Conservation (phyloP, 2,888 invertebrate species). For the Trissoscelio sp. region DNA sequence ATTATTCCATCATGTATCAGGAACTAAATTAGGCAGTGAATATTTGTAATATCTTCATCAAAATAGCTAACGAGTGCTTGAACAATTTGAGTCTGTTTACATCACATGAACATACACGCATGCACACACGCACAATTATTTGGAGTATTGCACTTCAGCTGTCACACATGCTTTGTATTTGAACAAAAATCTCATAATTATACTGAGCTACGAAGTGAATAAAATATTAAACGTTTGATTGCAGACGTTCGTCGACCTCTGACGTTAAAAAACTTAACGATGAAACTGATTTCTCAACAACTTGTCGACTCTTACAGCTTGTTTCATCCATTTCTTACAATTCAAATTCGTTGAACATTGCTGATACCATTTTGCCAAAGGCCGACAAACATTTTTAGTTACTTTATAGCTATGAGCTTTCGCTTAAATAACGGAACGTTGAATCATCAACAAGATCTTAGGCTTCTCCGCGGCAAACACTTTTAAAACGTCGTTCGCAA, state of each 20-base stretch:
- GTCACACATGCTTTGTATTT: constrained; percentile 20
- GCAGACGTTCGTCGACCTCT: constrained; percentile 19
- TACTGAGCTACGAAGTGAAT: constrained; percentile 15
- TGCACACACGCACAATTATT: constrained; percentile 20
- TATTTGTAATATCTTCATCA: constrained; percentile 13
- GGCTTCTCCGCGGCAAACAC: background rate
- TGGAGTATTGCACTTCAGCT: constrained; percentile 60
- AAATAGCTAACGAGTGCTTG: constrained; percentile 14
- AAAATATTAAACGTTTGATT: constrained; percentile 31
- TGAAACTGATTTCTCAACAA: background rate
- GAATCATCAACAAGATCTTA: background rate
- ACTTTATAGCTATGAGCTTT: too few species aligned
- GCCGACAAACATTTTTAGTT: background rate
- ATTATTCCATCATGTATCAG: constrained; percentile 60
- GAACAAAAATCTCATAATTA: background rate
- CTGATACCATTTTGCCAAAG: background rate
- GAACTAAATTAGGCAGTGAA: constrained; percentile 63
- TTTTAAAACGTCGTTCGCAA: background rate
- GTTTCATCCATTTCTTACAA: background rate
- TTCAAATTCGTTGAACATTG: background rate
- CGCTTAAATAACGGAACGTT: too few species aligned
- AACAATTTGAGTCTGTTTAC: background rate
- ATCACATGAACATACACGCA: background rate
- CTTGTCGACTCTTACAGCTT: too few species aligned
- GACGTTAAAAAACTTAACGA: background rate